Conservation (phyloP, 2,888 invertebrate species). For the Maniola hyperantus region DNA sequence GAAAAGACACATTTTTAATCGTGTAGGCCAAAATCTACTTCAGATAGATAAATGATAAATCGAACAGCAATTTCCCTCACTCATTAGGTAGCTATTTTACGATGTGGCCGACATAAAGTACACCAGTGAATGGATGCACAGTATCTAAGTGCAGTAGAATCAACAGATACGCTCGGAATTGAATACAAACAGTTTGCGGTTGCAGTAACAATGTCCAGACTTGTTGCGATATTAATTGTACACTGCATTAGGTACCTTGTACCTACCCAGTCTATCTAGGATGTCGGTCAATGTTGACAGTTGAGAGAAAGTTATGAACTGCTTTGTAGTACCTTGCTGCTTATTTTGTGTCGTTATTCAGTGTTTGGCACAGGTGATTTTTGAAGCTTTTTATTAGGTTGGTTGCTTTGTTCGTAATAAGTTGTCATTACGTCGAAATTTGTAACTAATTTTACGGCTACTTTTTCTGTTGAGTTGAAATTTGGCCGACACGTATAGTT, state of each 20-base stretch:
- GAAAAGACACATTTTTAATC: too few relatives aligned
- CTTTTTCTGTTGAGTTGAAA: too few relatives aligned
- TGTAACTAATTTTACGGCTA: too few relatives aligned
- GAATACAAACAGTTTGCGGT: conserved; percentile 59
- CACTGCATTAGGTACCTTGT: not conserved
- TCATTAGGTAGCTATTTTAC: conserved; percentile 34
- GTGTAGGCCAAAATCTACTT: too few relatives aligned
- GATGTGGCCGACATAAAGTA: conserved; percentile 27
- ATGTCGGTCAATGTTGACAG: conserved; percentile 33
- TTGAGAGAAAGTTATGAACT: conserved; percentile 22
- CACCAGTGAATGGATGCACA: conserved; percentile 20
- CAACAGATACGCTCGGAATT: conserved; percentile 44
- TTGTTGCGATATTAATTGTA: conserved; percentile 32
- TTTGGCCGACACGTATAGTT: too few relatives aligned
- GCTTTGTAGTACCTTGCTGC: not conserved
- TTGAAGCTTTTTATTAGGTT: not conserved
- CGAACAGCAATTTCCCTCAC: conserved; percentile 13
- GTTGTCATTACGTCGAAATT: too few relatives aligned
- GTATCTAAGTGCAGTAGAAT: conserved; percentile 42
- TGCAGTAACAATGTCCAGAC: conserved; percentile 52
- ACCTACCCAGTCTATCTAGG: conserved; percentile 13
- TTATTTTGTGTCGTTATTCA: not conserved
- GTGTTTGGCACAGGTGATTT: not conserved
- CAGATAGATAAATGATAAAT: not conserved
- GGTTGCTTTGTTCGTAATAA: too few relatives aligned